Percentiles rank a stretch among this genome's conserved stretches.
Evolutionary conservation across 2,888 invertebrate genomes (phyloP).

Genomic region (Clanis bilineata): DNA sequence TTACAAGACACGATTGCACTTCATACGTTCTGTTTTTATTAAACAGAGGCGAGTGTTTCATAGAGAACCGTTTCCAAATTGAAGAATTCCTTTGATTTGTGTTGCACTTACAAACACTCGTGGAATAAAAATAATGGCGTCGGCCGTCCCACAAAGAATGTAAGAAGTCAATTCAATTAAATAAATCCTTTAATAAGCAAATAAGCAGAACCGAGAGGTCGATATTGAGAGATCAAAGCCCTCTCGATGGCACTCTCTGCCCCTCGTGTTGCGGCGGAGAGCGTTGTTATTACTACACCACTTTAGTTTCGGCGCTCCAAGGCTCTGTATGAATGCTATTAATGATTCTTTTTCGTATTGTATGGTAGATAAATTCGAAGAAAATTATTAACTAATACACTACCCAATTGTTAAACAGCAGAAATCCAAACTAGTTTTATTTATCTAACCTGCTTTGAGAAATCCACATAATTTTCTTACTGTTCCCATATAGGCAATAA

Average conservation of each 20-base stretch:
- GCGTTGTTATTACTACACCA: not conserved
- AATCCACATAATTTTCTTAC: no score
- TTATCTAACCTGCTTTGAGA: no score
- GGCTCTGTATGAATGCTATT: not conserved
- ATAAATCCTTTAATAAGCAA: slow-evolving; percentile 54
- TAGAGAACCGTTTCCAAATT: not conserved
- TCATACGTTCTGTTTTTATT: slow-evolving; percentile 13
- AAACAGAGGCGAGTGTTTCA: not conserved
- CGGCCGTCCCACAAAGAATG: slow-evolving; percentile 26
- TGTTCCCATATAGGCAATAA: no score
- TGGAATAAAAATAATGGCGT: slow-evolving; percentile 32
- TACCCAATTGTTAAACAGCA: no score
- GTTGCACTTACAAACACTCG: not conserved
- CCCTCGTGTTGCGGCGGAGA: slow-evolving; percentile 28
- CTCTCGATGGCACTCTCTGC: slow-evolving; percentile 34
- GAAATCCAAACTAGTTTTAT: no score
- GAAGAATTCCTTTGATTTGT: slow-evolving; percentile 11
- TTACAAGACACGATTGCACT: slow-evolving; percentile 13
- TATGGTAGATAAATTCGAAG: no score
- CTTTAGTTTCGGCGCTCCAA: not conserved
- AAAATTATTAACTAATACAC: no score
- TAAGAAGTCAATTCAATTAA: slow-evolving; percentile 51
- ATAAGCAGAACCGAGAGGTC: slow-evolving; percentile 53
- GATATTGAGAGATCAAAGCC: slow-evolving; percentile 50
- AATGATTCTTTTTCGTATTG: no score